A percentile compares a stretch with the other conserved stretches of the same genome.
phyloP scores from a whole-genome alignment of 2,113 vertebrate species.

The Alligator sinensis region DNA sequence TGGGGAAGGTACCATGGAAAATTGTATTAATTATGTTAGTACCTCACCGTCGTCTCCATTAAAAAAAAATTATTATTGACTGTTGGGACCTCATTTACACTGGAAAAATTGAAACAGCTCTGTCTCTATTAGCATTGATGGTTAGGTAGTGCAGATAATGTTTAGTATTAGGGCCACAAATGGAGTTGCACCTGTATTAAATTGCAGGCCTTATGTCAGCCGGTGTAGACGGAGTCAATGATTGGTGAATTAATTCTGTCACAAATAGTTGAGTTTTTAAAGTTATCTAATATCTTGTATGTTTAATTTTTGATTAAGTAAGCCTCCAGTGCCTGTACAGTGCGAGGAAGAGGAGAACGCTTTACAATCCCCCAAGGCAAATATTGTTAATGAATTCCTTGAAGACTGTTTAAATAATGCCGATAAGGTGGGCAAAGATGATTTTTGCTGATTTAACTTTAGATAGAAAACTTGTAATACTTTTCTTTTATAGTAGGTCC shows the following conservation, averaged over 20 bases:
- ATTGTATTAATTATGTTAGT: too few species aligned
- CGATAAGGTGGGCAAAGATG: slow-evolving; percentile 59
- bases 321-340: slow-evolving; percentile 68
- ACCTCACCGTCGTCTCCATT: too few species aligned
- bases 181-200: background rate
- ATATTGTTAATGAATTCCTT: slow-evolving; percentile 48
- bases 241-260: background rate
- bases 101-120: background rate
- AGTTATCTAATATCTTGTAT: background rate
- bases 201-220: background rate
- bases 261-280: background rate
- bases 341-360: slow-evolving; percentile 52
- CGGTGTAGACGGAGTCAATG: background rate
- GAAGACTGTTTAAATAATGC: slow-evolving; percentile 69
- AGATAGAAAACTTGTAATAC: background rate
- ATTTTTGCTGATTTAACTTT: background rate
- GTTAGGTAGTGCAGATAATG: background rate
- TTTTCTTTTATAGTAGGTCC: background rate
- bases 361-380: slow-evolving; percentile 8
- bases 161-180: background rate
- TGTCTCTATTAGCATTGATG: background rate
- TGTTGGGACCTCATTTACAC: background rate
- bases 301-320: slow-evolving; percentile 59
- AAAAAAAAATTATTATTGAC: too few species aligned
- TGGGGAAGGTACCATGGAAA: too few species aligned